Base-by-base conservation (phyloP, 2,113 vertebrate species). In the Serilophus lunatus region DNA sequence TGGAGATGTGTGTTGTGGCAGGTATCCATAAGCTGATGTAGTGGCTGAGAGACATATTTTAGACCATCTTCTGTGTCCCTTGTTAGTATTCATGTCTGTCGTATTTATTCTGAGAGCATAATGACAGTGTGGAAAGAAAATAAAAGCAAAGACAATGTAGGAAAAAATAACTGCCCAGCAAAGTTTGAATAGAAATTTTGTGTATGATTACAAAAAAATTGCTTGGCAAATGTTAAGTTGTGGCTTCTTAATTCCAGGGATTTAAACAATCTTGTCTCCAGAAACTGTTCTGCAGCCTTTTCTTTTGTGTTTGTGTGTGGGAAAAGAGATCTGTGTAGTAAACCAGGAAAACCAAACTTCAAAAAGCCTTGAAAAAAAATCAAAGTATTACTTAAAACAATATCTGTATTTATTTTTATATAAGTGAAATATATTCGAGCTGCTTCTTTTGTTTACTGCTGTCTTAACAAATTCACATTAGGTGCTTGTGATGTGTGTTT, bases 41-140 rank as follows among this genome's bases (percentile, higher is more conserved):
- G 59, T 54, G 59, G 80, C 79, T 75, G 64, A 56, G 42, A 56
- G 91, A 40, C 0, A 1, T 71, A 35, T 80, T 78, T 90, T 38
- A 95, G 82, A 82, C 53, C 72, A 72, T 74, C 88, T 88, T 75
- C 82, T 91, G 82, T 69, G 77, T 60, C 36, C 19, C 64, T 88
- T 83, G 76, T 90, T 92, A 90, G 85, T 71, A 92, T 92, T 95
- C 85, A 81, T 64, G 85, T 68, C 92, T 93, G 76, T 88, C 49
- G 24, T 88, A 66, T 70, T 95, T 92, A 77, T 83, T 92, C 68
- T 88, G 80, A 68, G 92, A 94, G 56, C 71, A 71, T 64, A 87
- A 92, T 29, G 72, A 83, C 64, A 88, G 82, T 38, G 69, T 69
- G 80, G 86, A 77, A 88, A 69, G 86, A 53, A 88, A 90, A 81